Base-by-base conservation (phyloP, 1,140 invertebrate genomes). In the Limonius californicus region DNA sequence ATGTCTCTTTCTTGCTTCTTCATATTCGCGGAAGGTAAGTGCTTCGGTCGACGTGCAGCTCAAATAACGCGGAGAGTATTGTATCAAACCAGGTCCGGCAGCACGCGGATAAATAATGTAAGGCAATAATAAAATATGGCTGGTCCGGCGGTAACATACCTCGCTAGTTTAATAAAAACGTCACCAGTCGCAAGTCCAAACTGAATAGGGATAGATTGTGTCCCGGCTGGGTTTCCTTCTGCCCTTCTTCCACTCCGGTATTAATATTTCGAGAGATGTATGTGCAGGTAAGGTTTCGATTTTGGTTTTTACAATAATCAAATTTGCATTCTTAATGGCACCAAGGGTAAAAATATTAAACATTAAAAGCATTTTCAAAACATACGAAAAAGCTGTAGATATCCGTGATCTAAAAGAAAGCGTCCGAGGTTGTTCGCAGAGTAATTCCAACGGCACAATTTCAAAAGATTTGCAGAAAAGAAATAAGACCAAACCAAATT, bases 91-190 rank as follows among this genome's bases (percentile, higher is more conserved):
- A 71, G 68, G 68, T 69, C 70, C 68, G 61, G 65, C 59, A 60
- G 67, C 66, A 66, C 55, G 68, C 54, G 68, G 68, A 72, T 72
- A 72, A 72, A 72, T 72, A 72, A 70, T 72, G 68, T 67, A 72
- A 65, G 70, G 70, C 69, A 69, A 71, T 71, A 71, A 71, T 69
- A 71, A 71, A 71, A 71, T 71, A 71, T 71, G 63, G 66, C 70
- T 64, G 59, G 68, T 67, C 70, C 62, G 62, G 63, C 63, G 63
- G 69, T 66, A 68, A 63, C 69, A 68, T 68, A 65, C 64, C 61
- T 67, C 63, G 63, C 57, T 56, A 70, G 68, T 72, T 72, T 72
- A 72, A 72, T 72, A 72, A 72, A 72, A 72, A 72, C 66, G 70
- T 72, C 70, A 72, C 67, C 67, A 62, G 62, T 66, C 66, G 20